Conservation (phyloP, 2,888 invertebrate genomes). For the Pomacea canaliculata region DNA sequence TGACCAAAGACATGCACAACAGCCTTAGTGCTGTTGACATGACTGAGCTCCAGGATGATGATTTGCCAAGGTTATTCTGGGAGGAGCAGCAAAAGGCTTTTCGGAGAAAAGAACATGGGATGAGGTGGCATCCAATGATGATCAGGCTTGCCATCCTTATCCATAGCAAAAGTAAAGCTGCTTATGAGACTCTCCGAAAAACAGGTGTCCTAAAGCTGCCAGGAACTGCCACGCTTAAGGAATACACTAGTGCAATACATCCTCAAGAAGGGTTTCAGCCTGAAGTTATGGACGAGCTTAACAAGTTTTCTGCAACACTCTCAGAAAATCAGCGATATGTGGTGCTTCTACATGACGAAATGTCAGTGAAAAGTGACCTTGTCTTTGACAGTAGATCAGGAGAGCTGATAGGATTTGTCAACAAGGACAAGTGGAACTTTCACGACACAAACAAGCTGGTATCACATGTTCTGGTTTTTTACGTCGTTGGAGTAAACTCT, state of each 20-base stretch:
- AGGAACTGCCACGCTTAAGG: neutral
- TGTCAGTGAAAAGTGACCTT: constrained; percentile 7
- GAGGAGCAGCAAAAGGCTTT: constrained; percentile 9
- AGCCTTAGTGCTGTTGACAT: too few relatives aligned
- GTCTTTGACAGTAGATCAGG: constrained; percentile 1
- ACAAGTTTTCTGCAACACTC: neutral
- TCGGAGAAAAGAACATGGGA: neutral
- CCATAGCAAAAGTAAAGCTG: neutral
- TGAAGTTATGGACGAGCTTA: neutral
- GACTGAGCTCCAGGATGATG: neutral
- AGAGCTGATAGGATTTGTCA: neutral
- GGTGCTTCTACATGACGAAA: constrained; percentile 10
- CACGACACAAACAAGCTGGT: neutral
- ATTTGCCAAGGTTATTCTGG: neutral
- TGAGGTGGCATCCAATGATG: constrained; percentile 15
- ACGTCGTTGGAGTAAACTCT: neutral
- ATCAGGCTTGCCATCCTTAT: neutral
- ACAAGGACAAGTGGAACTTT: neutral
- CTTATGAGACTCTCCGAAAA: neutral
- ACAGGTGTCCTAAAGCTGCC: constrained; percentile 9
- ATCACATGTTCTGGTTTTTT: constrained; percentile 5
- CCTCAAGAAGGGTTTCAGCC: neutral
- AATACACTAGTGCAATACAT: constrained; percentile 2
- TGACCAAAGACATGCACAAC: too few relatives aligned
- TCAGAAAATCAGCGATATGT: neutral